Evolutionary conservation across 2,113 vertebrate genomes (phyloP), one percentile per base, ranked within the genome.

Genomic region (Sebastes schlegelii): DNA sequence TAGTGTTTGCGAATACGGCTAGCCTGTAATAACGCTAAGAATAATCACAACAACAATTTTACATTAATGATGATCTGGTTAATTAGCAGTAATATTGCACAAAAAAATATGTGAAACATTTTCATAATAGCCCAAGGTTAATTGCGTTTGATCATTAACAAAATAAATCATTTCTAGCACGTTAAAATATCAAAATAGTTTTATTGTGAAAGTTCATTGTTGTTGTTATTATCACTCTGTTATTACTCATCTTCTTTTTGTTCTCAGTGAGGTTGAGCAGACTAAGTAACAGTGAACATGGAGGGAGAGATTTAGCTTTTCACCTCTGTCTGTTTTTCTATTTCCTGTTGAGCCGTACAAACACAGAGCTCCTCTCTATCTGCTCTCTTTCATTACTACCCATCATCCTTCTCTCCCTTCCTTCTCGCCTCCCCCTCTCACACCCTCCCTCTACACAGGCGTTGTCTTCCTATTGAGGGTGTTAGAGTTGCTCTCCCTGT

Each of bases 381-480:
- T 65, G 54, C 61, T 55, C 68, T 83, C 70, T 71, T 17, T 54
- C 54, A 52, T 34, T 34, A 17, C 74, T 66, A 19, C 19, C 49
- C 69, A 43, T 75, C 46, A 19, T 43, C 58, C n/a, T 70, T 61
- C 26, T 65, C 73, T 65, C 67, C 69, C 61, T 66, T 71, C 43
- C 73, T 26, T 55, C 62, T 62, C 14, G 11, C 64, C 62, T 62
- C 14, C 9, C 64, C 51, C 71, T 70, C 21, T 52, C 11, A 42
- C 74, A 49, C 11, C 17, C 42, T 61, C 45, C 51, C 75, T 68
- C 90, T 95, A 96, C 87, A 96, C 97, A 12, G 97, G 97, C 5
- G 97, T 98, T 64, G 97, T 98, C 91, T 97, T 97, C 93, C 97
- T 96, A 94, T 98, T 98, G 72, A 97, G 95, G 46, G 97, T 97